These are phyloP conservation scores for Cyprinodon brontotheroides DNA, from an alignment of 2,113 vertebrate species.

Conservation along the genomic window DNA sequence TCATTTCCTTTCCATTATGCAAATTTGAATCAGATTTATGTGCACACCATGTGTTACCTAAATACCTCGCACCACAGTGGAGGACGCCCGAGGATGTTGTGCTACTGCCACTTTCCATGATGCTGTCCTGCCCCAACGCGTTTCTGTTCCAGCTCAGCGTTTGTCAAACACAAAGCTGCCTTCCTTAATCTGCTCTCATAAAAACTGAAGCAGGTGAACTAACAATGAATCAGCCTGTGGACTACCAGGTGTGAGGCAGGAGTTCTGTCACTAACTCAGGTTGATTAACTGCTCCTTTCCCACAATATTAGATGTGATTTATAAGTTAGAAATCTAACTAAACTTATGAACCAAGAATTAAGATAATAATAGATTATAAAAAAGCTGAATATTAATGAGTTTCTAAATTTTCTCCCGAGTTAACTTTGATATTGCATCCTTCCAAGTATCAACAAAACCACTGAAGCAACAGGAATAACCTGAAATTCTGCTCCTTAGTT, in stretches of 20 bases:
- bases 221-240: slow-evolving; percentile 44
- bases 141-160: slow-evolving; percentile 25
- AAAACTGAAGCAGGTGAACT: slow-evolving; percentile 53
- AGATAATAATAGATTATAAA: too few species aligned
- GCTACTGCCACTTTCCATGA: slow-evolving; percentile 34
- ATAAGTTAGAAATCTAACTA: not conserved
- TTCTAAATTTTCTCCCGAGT: not conserved
- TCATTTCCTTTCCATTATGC: not conserved
- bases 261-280: not conserved
- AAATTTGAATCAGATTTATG: not conserved
- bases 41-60: not conserved
- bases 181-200: slow-evolving; percentile 41
- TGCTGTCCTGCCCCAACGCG: slow-evolving; percentile 16
- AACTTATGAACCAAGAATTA: not conserved
- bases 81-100: slow-evolving; percentile 5
- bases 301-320: not conserved
- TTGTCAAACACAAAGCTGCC: slow-evolving; percentile 25
- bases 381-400: not conserved
- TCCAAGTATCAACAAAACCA: not conserved
- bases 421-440: not conserved
- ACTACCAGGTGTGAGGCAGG: slow-evolving; percentile 35
- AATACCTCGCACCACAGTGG: not conserved
- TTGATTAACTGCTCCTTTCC: not conserved
- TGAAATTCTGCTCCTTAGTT: not conserved
- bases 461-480: not conserved